These are phyloP conservation scores for Drosophila phalerata DNA, from an alignment of 2,888 invertebrate species.

Conservation along the genomic window DNA sequence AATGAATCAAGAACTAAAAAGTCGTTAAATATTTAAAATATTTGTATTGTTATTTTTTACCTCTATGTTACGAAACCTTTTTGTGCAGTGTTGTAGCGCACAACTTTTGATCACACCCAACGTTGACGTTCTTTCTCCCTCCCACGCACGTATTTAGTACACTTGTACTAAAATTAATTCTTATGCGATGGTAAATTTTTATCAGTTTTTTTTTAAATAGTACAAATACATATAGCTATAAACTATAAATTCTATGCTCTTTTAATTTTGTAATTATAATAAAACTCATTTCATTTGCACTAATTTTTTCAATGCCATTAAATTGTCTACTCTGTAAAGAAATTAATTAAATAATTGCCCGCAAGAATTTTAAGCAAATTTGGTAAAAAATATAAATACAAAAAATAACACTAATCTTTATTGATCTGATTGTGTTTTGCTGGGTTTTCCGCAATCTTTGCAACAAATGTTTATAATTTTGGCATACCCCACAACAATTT, in stretches of 20 bases:
- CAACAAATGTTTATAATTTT: no score
- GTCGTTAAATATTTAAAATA: no score
- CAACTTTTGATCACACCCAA: constrained; percentile 20
- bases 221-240: background rate
- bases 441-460: no score
- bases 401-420: no score
- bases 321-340: background rate
- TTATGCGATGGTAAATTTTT: no score
- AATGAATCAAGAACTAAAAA: background rate
- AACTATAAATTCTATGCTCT: no score
- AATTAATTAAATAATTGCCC: background rate
- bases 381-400: background rate
- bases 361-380: background rate
- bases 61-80: background rate
- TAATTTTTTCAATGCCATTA: background rate
- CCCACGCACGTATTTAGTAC: background rate
- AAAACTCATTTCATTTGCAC: background rate
- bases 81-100: constrained; percentile 7
- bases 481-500: no score
- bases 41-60: background rate
- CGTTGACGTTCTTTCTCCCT: background rate
- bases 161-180: background rate
- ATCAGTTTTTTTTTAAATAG: no score
- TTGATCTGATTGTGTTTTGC: no score
- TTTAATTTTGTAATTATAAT: background rate